A percentile compares a stretch with the other conserved stretches of the same genome.
These are phyloP conservation scores for Mystacides longicornis DNA, from an alignment of 2,888 invertebrate species.

Conservation along the genomic window DNA sequence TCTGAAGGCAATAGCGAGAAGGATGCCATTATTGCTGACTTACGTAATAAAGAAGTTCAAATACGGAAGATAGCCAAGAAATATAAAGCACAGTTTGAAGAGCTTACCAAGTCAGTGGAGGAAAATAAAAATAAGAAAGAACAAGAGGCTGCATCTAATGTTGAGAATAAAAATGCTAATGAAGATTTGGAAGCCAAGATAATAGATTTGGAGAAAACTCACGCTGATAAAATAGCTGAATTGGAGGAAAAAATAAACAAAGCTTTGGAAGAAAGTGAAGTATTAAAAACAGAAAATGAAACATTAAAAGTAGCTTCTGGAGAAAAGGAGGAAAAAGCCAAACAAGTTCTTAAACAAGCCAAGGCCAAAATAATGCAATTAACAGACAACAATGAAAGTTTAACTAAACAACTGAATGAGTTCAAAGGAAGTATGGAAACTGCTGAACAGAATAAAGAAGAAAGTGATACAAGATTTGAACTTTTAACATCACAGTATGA, in stretches of 20 bases:
- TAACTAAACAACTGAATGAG: constrained; percentile 52
- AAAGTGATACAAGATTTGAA: constrained; percentile 50
- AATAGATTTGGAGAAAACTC: constrained; percentile 35
- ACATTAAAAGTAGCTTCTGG: constrained; percentile 46
- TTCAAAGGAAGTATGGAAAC: constrained; percentile 45
- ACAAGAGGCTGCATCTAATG: constrained; percentile 37
- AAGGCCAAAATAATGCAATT: constrained; percentile 65
- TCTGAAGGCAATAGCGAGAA: constrained; percentile 60
- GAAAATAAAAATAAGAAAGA: constrained; percentile 54
- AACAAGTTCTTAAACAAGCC: constrained; percentile 63
- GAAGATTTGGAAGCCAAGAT: constrained; percentile 48
- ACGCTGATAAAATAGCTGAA: constrained; percentile 37
- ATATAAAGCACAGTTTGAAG: constrained; percentile 81
- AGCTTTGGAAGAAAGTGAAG: constrained; percentile 55
- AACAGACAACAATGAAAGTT: constrained; percentile 59
- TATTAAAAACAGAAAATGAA: constrained; percentile 59
- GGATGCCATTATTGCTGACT: constrained; percentile 59
- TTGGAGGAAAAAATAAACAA: constrained; percentile 39
- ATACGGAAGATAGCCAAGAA: constrained; percentile 87
- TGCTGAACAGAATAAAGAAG: constrained; percentile 49
- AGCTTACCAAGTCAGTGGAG: constrained; percentile 59
- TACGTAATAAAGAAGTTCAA: constrained; percentile 62
- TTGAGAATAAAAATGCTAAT: constrained; percentile 44
- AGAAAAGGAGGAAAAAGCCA: constrained; percentile 59
- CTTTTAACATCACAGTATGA: constrained; percentile 65